These are phyloP conservation scores for Harpagus bidentatus DNA, from an alignment of 2,113 vertebrate genomes.

Conservation along the genomic window DNA sequence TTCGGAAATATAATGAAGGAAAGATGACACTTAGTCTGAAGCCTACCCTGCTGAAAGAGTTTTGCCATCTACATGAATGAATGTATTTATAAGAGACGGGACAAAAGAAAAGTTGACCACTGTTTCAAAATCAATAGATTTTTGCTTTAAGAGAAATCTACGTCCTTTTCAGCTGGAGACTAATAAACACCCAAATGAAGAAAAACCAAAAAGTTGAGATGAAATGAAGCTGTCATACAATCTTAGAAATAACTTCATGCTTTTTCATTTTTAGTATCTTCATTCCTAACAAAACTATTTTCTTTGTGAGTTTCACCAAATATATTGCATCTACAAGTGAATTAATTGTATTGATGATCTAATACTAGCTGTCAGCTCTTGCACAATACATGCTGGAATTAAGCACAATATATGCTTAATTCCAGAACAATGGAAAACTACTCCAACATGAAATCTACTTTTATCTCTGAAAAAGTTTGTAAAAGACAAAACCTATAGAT, in stretches of 20 bases:
- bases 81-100: not conserved
- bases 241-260: not conserved
- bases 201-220: not conserved
- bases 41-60: not conserved
- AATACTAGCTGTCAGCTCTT: not conserved
- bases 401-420: not conserved
- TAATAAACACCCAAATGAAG: not conserved
- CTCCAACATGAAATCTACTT: not conserved
- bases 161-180: not conserved
- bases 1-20: not conserved
- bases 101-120: not conserved
- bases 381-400: not conserved
- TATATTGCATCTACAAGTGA: not conserved
- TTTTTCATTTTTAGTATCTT: not conserved
- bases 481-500: not conserved
- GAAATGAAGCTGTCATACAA: not conserved
- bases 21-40: not conserved
- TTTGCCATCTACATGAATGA: not conserved
- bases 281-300: not conserved
- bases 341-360: not conserved
- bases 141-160: not conserved
- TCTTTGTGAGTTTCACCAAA: not conserved
- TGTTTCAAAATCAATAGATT: not conserved
- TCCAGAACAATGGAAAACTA: not conserved
- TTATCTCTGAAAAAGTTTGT: not conserved